Conservation (phyloP, 2,113 vertebrate species). For the Syngnathus scovelli region DNA sequence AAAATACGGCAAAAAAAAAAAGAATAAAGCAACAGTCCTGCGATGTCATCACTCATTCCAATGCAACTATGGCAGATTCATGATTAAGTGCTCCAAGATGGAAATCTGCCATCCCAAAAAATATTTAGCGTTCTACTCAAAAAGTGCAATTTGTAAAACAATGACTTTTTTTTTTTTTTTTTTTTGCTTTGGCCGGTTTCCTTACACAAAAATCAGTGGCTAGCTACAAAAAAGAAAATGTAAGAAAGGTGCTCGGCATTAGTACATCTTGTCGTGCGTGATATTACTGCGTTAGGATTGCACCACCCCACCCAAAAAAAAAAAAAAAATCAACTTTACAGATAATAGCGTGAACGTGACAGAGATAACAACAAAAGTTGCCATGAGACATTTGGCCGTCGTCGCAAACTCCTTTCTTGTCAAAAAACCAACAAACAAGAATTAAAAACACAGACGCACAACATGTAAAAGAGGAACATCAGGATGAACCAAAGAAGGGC, state of each 20-base stretch:
- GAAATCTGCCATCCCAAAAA: slow-evolving; percentile 40
- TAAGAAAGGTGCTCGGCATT: slow-evolving; percentile 60
- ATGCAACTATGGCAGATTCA: slow-evolving; percentile 69
- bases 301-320: slow-evolving; percentile 3
- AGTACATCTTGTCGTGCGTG: slow-evolving; percentile 51
- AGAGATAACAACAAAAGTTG: slow-evolving; percentile 48
- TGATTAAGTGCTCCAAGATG: slow-evolving; percentile 63
- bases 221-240: slow-evolving; percentile 60
- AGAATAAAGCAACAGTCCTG: slow-evolving; percentile 71
- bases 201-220: slow-evolving; percentile 62
- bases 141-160: slow-evolving; percentile 77
- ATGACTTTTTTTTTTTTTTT: slow-evolving; percentile 64
- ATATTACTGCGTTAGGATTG: slow-evolving; percentile 48
- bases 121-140: slow-evolving; percentile 40
- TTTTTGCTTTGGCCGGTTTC: slow-evolving; percentile 76
- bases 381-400: slow-evolving; percentile 67
- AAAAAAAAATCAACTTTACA: slow-evolving; percentile 45
- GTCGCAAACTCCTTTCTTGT: slow-evolving; percentile 51
- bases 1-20: slow-evolving; percentile 63
- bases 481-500: slow-evolving; percentile 49
- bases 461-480: slow-evolving; percentile 49
- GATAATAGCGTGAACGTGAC: slow-evolving; percentile 39
- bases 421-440: slow-evolving; percentile 6
- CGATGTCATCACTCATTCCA: slow-evolving; percentile 64
- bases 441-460: slow-evolving; percentile 64